phyloP scores from a whole-genome alignment of 2,797 vertebrate genomes.

The Sebastolobus alascanus region DNA sequence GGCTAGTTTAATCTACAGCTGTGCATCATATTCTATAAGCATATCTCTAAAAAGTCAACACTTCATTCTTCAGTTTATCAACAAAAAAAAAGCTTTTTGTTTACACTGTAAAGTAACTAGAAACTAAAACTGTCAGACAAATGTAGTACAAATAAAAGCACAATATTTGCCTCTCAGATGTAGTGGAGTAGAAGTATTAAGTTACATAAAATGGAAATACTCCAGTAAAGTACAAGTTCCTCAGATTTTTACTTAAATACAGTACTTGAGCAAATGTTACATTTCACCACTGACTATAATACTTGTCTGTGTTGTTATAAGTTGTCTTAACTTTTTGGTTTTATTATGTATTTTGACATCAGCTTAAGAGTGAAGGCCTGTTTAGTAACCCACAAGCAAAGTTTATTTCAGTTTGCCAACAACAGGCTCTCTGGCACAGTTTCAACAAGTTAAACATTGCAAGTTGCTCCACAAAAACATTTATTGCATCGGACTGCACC shows the following conservation, averaged over 20 bases:
- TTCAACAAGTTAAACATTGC: background rate
- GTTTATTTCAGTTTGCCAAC: background rate
- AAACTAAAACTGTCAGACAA: background rate
- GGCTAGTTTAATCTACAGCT: background rate
- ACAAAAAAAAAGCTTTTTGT: background rate
- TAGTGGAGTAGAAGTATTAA: background rate
- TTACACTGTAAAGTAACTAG: background rate
- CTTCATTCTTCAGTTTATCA: background rate
- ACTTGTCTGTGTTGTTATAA: background rate
- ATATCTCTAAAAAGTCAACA: background rate
- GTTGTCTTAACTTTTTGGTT: background rate
- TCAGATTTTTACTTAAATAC: background rate
- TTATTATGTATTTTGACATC: background rate
- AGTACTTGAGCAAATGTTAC: background rate
- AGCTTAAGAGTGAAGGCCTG: background rate
- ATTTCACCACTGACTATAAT: no score
- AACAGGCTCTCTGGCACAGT: background rate
- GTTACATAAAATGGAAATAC: background rate
- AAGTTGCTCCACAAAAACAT: background rate
- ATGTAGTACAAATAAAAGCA: background rate
- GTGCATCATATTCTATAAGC: background rate
- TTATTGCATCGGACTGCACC: background rate
- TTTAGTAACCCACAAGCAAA: background rate
- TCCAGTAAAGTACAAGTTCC: background rate
- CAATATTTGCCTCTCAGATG: background rate